Base-by-base conservation (phyloP, 1,140 invertebrate genomes). In the Drosophila grimshawi region DNA sequence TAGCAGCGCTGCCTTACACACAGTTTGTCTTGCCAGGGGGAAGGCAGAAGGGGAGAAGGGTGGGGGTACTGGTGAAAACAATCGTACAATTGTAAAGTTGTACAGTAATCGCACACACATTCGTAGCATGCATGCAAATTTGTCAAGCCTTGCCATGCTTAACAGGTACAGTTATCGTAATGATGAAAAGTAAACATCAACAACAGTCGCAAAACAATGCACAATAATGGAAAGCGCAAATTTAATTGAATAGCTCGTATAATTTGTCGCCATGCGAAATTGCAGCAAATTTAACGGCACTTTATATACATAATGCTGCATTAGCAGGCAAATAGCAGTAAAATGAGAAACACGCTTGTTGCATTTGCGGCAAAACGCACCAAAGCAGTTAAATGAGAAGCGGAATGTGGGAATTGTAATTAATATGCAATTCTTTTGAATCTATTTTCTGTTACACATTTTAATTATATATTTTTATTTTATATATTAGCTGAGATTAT, bases 111-210 rank as follows among this genome's bases (percentile, higher is more conserved):
- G 48, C 30, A 51, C 45, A 59, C 41, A 19, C 2, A 43, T 59
- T 56, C 53, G 56, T 7, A 56, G 48, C 52, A 51, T 67, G 65
- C 45, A 67, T 52, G 66, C 62, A 75, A 75, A 80, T 76, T 65
- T 77, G 77, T 80, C 77, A 75, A 63, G 4, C 29, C 5, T 0
- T 2, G 1, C 35, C 11, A 19, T 19, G 33, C 30, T 19, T 7
- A 7, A 19, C 7, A 51, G 60, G n/a, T 63, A 66, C 79, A 45
- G 80, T 82, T 81, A 81, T 68, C 73, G 81, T 81, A 81, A 81
- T 78, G 74, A 77, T 67, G 79, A 53, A 60, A 55, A 60, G 7
- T 33, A 32, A 80, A 75, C 75, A 62, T 59, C 63, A 80, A 73
- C 71, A 79, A 11, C 27, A 56, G 7, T 49, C 19, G 19, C 19